Evolutionary conservation across 2,113 vertebrate genomes (phyloP), one percentile per base, ranked within the genome.

Genomic region (Bombycilla garrulus): DNA sequence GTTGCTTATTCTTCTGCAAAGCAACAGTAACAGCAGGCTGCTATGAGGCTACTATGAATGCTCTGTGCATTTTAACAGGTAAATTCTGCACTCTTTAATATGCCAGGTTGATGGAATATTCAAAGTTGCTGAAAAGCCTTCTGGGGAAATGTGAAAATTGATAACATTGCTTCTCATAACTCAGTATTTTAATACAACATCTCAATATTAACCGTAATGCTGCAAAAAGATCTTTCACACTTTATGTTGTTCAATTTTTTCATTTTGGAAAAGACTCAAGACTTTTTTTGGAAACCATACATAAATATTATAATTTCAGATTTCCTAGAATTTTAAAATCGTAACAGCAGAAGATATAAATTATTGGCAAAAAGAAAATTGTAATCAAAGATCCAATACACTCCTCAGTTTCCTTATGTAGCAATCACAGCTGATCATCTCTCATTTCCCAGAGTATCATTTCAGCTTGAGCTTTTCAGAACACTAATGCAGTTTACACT

Each of bases 41-140:
- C 65, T 76, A 42, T n/a, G 60, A 89, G 83, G 83, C 48, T 47
- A 20, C 73, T 51, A 13, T 0, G 18, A 78, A 84, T 86, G 76
- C 60, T 94, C 61, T 54, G 64, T 81, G 72, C 76, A 56, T 90
- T 83, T 95, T 93, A 86, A 95, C 83, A 90, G 83, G 60, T 86
- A 64, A 88, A 79, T 78, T 88, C 64, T 73, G 67, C 38, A 35
- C 33, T 77, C 31, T 50, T 71, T 85, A 69, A 77, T 70, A 80
- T 77, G 81, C 54, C 7, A 28, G 17, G 28, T 74, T 81, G 88
- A 83, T 78, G 50, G 76, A 83, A 88, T 47, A 72, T 23, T 88
- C 56, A 71, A 90, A 91, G 74, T 40, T 74, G 47, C 69, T 67
- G 60, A 74, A 88, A 95, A 84, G 7, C 51, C 60, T 94, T 93